These are phyloP conservation scores for Atlantisia rogersi DNA, from an alignment of 2,113 vertebrate species.

Conservation along the genomic window DNA sequence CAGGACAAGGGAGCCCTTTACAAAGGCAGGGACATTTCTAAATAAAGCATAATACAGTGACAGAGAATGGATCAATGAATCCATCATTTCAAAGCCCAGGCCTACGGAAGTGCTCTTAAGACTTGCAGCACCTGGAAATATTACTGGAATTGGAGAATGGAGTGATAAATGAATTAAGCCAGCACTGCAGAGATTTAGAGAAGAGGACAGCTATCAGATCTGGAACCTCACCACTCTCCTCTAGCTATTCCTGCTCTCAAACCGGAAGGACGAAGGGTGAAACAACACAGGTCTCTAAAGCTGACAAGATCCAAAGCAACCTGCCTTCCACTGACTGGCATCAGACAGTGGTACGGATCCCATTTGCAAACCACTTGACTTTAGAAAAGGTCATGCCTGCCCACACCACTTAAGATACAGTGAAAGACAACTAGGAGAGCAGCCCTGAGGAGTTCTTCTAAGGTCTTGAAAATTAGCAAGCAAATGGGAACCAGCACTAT, in stretches of 20 bases:
- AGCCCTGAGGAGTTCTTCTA: not conserved
- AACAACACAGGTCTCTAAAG: not conserved
- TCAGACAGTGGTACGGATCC: not conserved
- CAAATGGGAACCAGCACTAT: not conserved
- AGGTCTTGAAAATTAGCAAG: not conserved
- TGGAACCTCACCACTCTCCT: not conserved
- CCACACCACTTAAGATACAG: not conserved
- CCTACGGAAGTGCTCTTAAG: not conserved
- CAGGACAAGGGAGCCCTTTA: not conserved
- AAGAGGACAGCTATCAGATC: not conserved
- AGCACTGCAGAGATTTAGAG: not conserved
- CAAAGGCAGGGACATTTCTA: not conserved
- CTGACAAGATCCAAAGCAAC: not conserved
- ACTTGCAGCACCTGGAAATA: not conserved
- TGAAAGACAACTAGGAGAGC: not conserved
- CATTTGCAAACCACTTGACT: not conserved
- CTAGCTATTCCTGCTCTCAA: not conserved
- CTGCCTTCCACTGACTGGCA: not conserved
- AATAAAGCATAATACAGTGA: not conserved
- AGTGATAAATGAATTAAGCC: not conserved
- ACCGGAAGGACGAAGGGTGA: not conserved
- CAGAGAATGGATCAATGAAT: not conserved
- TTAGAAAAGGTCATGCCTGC: not conserved
- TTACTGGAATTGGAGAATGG: not conserved
- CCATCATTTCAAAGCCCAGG: not conserved